These are phyloP conservation scores for Diaperis boleti DNA, from an alignment of 2,888 invertebrate genomes.

Conservation along the genomic window DNA sequence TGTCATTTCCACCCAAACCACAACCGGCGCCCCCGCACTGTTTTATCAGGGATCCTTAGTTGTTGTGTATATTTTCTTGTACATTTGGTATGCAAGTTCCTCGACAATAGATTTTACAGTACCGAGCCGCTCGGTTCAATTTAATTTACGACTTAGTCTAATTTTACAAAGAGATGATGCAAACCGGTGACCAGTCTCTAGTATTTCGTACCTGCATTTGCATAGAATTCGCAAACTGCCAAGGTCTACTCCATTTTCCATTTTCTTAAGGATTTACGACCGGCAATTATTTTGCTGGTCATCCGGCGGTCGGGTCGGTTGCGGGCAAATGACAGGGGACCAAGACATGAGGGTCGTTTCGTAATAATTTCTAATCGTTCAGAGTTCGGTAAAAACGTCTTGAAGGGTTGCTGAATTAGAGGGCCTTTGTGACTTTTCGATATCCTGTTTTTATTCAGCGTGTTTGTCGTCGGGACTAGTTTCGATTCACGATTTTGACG, in stretches of 20 bases:
- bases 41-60: too few relatives aligned
- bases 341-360: slow-evolving; percentile 17
- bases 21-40: too few relatives aligned
- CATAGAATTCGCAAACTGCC: slow-evolving; percentile 10
- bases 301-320: slow-evolving; percentile 1
- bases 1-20: too few relatives aligned
- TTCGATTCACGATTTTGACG: slow-evolving; percentile 40
- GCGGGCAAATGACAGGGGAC: slow-evolving; percentile 13
- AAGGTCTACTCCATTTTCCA: not conserved
- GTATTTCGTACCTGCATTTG: slow-evolving; percentile 18
- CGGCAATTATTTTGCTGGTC: slow-evolving; percentile 20
- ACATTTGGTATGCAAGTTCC: slow-evolving; percentile 68
- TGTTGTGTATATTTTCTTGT: too few relatives aligned
- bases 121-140: slow-evolving; percentile 14
- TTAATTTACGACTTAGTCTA: too few relatives aligned
- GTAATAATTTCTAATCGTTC: slow-evolving; percentile 13
- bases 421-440: slow-evolving; percentile 42
- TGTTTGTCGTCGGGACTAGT: slow-evolving; percentile 38
- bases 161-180: slow-evolving; percentile 25
- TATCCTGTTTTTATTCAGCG: slow-evolving; percentile 43
- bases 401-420: slow-evolving; percentile 37
- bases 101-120: slow-evolving; percentile 50
- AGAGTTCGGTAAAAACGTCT: slow-evolving; percentile 7
- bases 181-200: slow-evolving; percentile 18
- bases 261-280: not conserved